Percentiles rank a stretch among this genome's conserved stretches.
Evolutionary conservation across 2,113 vertebrate species (phyloP).

Genomic region (Cathartes aura): DNA sequence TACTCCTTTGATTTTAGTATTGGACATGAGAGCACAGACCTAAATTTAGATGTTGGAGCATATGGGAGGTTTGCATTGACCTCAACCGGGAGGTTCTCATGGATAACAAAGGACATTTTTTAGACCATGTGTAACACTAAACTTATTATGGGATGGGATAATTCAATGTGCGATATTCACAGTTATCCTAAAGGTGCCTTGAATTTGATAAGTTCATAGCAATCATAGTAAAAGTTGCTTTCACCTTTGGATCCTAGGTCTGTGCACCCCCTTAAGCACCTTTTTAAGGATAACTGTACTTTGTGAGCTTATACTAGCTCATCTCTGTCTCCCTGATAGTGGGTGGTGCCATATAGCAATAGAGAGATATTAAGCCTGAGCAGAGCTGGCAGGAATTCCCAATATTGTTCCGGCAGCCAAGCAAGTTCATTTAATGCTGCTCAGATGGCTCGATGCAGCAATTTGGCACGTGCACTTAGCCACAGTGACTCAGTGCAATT

Average conservation of each 20-base stretch:
- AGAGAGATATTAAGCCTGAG: neutral
- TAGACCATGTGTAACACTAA: neutral
- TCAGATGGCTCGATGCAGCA: neutral
- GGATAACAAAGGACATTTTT: neutral
- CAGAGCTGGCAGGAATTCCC: neutral
- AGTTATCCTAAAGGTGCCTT: neutral
- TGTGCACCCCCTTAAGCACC: neutral
- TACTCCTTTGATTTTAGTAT: conserved; percentile 19
- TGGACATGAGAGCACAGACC: neutral
- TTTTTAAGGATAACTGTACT: neutral
- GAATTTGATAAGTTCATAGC: neutral
- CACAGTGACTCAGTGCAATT: neutral
- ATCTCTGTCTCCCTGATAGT: neutral
- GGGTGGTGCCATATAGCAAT: neutral
- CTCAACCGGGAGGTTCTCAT: conserved; percentile 4
- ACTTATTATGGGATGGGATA: neutral
- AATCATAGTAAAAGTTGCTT: neutral
- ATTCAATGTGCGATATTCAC: neutral
- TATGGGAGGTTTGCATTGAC: neutral
- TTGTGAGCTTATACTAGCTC: neutral
- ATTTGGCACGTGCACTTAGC: neutral
- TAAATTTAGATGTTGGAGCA: neutral
- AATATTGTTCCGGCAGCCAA: neutral
- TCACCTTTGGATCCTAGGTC: neutral
- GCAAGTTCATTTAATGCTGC: neutral